A percentile compares a stretch with the other conserved stretches of the same genome.
phyloP scores from a whole-genome alignment of 2,888 invertebrate genomes.

The Hyles lineata region DNA sequence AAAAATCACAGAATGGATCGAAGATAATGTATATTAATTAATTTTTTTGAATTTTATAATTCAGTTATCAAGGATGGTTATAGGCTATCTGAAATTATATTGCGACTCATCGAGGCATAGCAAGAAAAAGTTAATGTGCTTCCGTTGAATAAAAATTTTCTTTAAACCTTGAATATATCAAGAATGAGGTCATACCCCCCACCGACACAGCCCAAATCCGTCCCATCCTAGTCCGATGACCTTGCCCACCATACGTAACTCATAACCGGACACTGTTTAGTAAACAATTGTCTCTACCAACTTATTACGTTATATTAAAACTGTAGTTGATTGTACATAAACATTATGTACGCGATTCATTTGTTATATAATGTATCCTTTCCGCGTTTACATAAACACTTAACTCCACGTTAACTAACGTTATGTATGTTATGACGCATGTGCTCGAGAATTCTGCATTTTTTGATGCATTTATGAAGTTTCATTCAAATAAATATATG shows the following conservation, averaged over 20 bases:
- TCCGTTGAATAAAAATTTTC: too few relatives aligned
- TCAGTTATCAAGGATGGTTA: too few relatives aligned
- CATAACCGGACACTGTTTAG: constrained; percentile 51
- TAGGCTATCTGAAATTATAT: too few relatives aligned
- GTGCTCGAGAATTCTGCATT: too few relatives aligned
- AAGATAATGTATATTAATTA: too few relatives aligned
- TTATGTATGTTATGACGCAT: not conserved
- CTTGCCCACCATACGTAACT: constrained; percentile 46
- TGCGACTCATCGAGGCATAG: too few relatives aligned
- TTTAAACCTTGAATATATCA: not conserved
- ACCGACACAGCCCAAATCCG: constrained; percentile 4
- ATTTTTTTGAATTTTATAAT: too few relatives aligned
- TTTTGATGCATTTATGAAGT: too few relatives aligned
- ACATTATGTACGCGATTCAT: constrained; percentile 20
- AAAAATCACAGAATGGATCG: too few relatives aligned
- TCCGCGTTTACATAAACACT: not conserved
- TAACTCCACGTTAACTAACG: not conserved
- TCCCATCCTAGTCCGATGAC: constrained; percentile 35
- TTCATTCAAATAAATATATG: too few relatives aligned
- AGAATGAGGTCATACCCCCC: not conserved
- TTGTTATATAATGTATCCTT: not conserved
- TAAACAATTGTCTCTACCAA: constrained; percentile 43
- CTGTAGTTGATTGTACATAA: constrained; percentile 27
- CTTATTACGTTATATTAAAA: constrained; percentile 37
- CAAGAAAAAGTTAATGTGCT: too few relatives aligned